Base-by-base conservation (phyloP, 2,797 vertebrate species). In the Cirrhinus mrigala region DNA sequence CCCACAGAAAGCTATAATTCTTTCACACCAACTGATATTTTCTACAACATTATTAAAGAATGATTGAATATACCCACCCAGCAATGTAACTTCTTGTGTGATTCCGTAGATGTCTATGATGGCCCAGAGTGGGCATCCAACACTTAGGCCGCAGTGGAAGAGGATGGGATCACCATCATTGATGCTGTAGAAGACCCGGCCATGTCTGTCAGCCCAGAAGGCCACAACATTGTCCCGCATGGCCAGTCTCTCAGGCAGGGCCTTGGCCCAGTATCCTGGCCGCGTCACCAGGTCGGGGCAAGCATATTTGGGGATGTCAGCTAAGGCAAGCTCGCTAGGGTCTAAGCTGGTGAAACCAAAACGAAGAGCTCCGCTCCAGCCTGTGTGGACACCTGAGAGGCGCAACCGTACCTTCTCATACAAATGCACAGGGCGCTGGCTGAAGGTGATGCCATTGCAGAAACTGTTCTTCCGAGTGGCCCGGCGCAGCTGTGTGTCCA, bases 71-170 rank as follows among this genome's bases (percentile, higher is more conserved):
- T 18, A 90, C 96, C 95, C 89, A 99, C 98, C 98, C 2, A 99
- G 95, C 83, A 99, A 95, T 46, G 97, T 98, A 88, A 99, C 97
- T 91, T 99, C 98, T 86, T 99, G 98, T 10, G 98, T 99, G 93
- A 99, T 97, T 88, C 98, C 98, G 0, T 99, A 99, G 93, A 99
- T 98, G 1, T 99, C 98, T 85, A 99, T 97, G 93, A 99, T 97
- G 3, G 98, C 98, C 98, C 98, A 99, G 46, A 99, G 96, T 0
- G 97, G 98, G 84, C 97, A 96, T 1, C 97, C 95, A 16, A 98
- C 96, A 87, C 97, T 98, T 91, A 99, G 96, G 9, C 98, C 98
- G 84, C 98, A 99, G 94, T 99, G 98, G 93, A 99, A 99, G 85
- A 99, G 96, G 91, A 98, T 94, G 0, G 98, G 97, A 85, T 99